Conservation (phyloP, 2,888 invertebrate species). For the Drosophila koepferae region DNA sequence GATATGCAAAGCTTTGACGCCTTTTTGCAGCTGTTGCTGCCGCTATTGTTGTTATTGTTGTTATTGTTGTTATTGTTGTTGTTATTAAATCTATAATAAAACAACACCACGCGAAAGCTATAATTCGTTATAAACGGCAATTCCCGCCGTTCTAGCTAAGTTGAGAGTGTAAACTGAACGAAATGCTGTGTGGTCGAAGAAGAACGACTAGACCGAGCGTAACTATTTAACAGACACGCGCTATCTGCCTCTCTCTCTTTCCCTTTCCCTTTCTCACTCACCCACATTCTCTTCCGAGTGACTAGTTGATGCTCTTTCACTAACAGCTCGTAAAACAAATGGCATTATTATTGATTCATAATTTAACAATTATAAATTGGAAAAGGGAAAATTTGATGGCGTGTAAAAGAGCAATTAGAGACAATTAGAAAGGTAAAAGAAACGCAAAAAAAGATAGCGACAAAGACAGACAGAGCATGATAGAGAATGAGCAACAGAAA, state of each 20-base stretch:
- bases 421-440: constrained; percentile 25
- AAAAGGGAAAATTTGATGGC: constrained; percentile 24
- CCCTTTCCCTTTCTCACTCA: background rate
- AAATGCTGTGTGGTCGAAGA: background rate
- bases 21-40: background rate
- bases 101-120: background rate
- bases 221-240: background rate
- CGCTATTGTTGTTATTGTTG: background rate
- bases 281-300: constrained; percentile 1
- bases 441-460: background rate
- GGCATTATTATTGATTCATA: constrained; percentile 31
- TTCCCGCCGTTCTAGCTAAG: constrained; percentile 20
- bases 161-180: constrained; percentile 38
- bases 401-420: background rate
- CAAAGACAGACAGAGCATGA: background rate
- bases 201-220: background rate
- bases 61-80: background rate
- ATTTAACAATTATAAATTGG: constrained; percentile 7
- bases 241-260: background rate
- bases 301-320: constrained; percentile 2
- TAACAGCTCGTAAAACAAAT: background rate
- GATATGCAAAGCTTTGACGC: constrained; percentile 14
- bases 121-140: background rate
- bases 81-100: background rate
- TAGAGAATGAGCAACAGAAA: background rate